Percentiles rank a stretch among this genome's conserved stretches.
Evolutionary conservation across 2,113 vertebrate genomes (phyloP).

Genomic region (Labeo rohita): DNA sequence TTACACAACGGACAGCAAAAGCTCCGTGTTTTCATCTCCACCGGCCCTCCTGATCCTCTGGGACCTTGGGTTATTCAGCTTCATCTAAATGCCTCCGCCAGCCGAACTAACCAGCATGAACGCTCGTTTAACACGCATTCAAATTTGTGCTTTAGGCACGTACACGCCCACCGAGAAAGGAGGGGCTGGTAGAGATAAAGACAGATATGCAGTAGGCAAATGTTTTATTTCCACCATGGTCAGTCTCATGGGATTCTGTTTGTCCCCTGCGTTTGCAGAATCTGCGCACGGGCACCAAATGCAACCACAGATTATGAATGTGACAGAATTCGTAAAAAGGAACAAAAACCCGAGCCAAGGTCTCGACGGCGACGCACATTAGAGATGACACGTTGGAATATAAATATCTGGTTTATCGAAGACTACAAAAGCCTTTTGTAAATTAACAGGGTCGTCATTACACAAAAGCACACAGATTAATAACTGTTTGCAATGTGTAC

Average conservation of each 20-base stretch:
- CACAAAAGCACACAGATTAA: slow-evolving; percentile 22
- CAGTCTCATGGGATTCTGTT: slow-evolving; percentile 43
- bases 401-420: slow-evolving; percentile 20
- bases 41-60: background rate
- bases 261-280: slow-evolving; percentile 39
- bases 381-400: background rate
- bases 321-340: slow-evolving; percentile 41
- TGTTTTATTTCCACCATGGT: slow-evolving; percentile 11
- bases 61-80: background rate
- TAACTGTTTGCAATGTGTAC: slow-evolving; percentile 22
- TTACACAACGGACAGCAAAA: slow-evolving; percentile 38
- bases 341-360: background rate
- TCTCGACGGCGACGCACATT: background rate
- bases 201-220: slow-evolving; percentile 9
- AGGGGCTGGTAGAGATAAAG: background rate
- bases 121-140: slow-evolving; percentile 29
- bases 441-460: slow-evolving; percentile 12
- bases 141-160: slow-evolving; percentile 5
- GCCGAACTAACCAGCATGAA: slow-evolving; percentile 22
- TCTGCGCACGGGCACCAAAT: background rate
- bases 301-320: slow-evolving; percentile 51
- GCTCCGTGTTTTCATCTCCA: slow-evolving; percentile 26
- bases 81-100: slow-evolving; percentile 27
- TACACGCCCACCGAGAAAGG: background rate
- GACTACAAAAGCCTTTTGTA: background rate